Evolutionary conservation across 2,113 vertebrate genomes (phyloP), one percentile per base, ranked within the genome.

Genomic region (Ammodytes dubius): DNA sequence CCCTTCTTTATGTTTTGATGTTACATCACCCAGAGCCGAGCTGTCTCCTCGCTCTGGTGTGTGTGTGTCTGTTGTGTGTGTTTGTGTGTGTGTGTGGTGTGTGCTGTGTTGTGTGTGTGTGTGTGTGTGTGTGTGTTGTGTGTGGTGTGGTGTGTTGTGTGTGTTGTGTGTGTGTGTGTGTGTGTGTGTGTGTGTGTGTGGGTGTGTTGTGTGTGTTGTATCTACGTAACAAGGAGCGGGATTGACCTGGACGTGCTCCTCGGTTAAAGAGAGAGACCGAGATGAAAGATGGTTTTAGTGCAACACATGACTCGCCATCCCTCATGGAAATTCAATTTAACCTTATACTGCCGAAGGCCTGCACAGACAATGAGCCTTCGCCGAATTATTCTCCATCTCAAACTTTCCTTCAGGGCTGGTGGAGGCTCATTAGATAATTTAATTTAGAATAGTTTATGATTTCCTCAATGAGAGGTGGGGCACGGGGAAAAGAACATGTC

Each of bases 271-370:
- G 50, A 67, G 74, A 82, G 68, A 67, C 37, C 5, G n/a, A 70
- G 59, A 83, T 77, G 68, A 88, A 57, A 74, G 82, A 80, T 71
- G 50, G 46, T 53, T 90, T 27, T 17, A 45, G 59, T 64, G 70
- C 68, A 14, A 59, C 19, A 40, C 11, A 60, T 45, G 84, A 80
- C 68, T 87, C 46, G 35, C 35, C 82, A 85, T 84, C 64, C 49
- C 70, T 87, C 81, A 58, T 11, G 52, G 82, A 71, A 86, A 87
- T 92, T 88, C 68, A 84, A 91, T 91, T 86, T 71, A 61, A 70
- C 72, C 70, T 74, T 1, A 27, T 27, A 67, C 74, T 17, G 84
- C 82, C 54, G 54, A 85, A 79, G 77, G 86, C 79, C 81, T 73
- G 47, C 69, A 27, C 85, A 78, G 71, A 81, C 72, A 60, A 81